Evolutionary conservation across 2,888 invertebrate genomes (phyloP), one percentile per base, ranked within the genome.

Genomic region (Zootermopsis nevadensis): DNA sequence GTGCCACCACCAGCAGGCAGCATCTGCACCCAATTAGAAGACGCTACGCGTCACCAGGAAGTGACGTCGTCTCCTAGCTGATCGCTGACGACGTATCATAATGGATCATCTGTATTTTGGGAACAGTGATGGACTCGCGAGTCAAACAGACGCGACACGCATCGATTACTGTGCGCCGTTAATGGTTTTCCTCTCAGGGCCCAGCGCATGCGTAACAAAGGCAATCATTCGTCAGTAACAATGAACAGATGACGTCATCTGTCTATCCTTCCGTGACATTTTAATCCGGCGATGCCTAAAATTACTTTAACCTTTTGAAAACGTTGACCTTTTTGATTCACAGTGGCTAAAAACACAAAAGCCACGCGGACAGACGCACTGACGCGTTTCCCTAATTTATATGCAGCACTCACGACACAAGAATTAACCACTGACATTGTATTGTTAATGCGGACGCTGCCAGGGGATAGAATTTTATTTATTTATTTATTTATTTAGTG

Each of bases 301-400:
- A 69, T 69, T 69, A 33, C 69, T 30, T 69, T 69, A 69, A 69
- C 69, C 69, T 69, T 69, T 69, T 69, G 12, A 69, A 69, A 69
- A 69, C 69, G 31, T 69, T 69, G 69, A 69, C 69, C 69, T 69
- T 69, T 69, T 69, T 33, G 69, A 69, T 69, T 33, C 33, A 15
- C 69, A 33, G 60, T 27, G 60, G n/a, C 1, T 60, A 60, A 8
- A 60, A n/a, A n/a, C 6, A 60, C 60, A 60, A 60, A n/a, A 60
- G 60, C 27, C 15, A 27, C 27, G 60, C n/a, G n/a, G 60, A 60
- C 60, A 27, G 60, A 27, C 60, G 60, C 8, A 60, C 27, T 7
- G 60, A 6, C 60, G n/a, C 60, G n/a, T 2, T 60, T 27, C 12
- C 27, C 60, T n/a, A 60, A 60, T 60, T 60, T n/a, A 60, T 60